phyloP scores from a whole-genome alignment of 1,140 invertebrate genomes.

The Hyles euphorbiae region DNA sequence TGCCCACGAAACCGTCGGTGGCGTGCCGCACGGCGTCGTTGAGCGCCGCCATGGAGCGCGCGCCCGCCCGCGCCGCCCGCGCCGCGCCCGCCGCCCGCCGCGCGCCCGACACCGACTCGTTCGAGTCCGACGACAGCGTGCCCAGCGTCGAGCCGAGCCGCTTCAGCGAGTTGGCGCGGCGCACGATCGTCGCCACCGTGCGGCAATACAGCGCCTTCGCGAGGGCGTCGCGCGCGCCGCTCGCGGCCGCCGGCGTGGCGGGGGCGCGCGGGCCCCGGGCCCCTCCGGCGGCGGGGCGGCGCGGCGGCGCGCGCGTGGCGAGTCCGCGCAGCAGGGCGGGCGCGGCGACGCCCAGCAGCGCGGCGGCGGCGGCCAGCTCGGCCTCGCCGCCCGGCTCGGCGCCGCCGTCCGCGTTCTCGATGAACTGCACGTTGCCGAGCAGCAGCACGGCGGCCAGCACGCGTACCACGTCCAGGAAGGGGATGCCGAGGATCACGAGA shows the following conservation, averaged over 20 bases:
- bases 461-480: slow-evolving; percentile 94
- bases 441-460: slow-evolving; percentile 93
- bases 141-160: slow-evolving; percentile 90
- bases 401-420: slow-evolving; percentile 77
- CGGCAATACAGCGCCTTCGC: slow-evolving; percentile 96
- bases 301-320: slow-evolving; percentile 88
- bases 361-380: slow-evolving; percentile 89
- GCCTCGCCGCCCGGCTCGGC: slow-evolving; percentile 82
- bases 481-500: slow-evolving; percentile 92
- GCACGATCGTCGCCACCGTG: slow-evolving; percentile 95
- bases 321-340: slow-evolving; percentile 93
- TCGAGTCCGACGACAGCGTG: slow-evolving; percentile 92
- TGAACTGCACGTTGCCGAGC: slow-evolving; percentile 93
- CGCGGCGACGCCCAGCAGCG: slow-evolving; percentile 89
- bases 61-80: slow-evolving; percentile 78
- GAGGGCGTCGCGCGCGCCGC: slow-evolving; percentile 90
- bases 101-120: slow-evolving; percentile 83
- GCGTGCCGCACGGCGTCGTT: slow-evolving; percentile 94
- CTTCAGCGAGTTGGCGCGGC: slow-evolving; percentile 93
- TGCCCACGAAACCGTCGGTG: slow-evolving; percentile 96
- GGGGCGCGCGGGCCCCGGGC: slow-evolving; percentile 88
- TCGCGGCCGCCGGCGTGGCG: slow-evolving; percentile 87
- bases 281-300: slow-evolving; percentile 82
- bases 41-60: slow-evolving; percentile 92
- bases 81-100: slow-evolving; percentile 53